These are phyloP conservation scores for Lanius ludovicianus DNA, from an alignment of 2,113 vertebrate genomes.

Conservation along the genomic window DNA sequence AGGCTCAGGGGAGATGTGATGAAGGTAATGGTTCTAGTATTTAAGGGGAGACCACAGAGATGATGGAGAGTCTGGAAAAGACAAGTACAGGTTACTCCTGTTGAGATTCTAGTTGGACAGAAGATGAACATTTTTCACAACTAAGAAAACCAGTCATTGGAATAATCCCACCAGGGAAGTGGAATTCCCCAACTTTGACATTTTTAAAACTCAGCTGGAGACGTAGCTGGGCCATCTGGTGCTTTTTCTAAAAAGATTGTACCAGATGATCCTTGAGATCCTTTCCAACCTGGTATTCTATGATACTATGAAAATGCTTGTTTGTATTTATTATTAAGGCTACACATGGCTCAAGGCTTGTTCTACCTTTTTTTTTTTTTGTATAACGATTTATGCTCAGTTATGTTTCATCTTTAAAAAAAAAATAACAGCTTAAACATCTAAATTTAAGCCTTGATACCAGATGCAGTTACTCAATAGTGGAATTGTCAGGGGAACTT, in stretches of 20 bases:
- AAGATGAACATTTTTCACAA: background rate
- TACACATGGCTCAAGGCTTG: background rate
- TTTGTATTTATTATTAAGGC: background rate
- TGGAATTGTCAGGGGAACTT: background rate
- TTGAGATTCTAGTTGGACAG: background rate
- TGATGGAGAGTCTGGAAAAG: background rate
- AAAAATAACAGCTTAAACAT: background rate
- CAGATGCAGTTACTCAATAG: background rate
- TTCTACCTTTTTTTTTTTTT: background rate
- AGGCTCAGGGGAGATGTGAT: background rate
- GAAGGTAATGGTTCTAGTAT: background rate
- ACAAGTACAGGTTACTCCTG: background rate
- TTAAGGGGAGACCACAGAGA: background rate
- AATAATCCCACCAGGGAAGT: background rate
- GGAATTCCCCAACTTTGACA: background rate
- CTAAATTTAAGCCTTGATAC: background rate
- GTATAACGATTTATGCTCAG: background rate
- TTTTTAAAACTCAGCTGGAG: background rate
- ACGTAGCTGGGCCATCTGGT: background rate
- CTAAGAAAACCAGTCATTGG: background rate
- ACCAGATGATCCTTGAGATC: background rate
- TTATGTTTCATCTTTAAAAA: background rate
- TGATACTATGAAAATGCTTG: background rate
- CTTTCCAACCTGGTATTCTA: background rate
- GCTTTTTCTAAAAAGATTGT: background rate